Evolutionary conservation across 2,797 vertebrate genomes (phyloP), one percentile per base, ranked within the genome.

Genomic region (Otolemur crassicaudatus): DNA sequence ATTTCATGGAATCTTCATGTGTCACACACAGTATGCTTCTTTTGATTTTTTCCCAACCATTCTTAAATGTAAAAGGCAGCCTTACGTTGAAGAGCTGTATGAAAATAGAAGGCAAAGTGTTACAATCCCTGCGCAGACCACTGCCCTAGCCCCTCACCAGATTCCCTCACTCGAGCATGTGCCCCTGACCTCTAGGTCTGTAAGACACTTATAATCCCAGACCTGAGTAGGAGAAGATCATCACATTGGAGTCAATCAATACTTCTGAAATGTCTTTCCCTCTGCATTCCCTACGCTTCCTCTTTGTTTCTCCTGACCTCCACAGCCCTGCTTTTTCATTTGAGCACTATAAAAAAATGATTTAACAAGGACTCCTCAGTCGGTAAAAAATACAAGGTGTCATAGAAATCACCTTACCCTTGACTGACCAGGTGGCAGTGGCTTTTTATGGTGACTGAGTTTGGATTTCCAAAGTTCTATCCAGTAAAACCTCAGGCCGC

Each of bases 21-120:
- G 40, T 76, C 34, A 84, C 65, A 40, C 69, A 84, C 37, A 40
- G 46, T 23, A 61, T 5, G 76, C 12, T 7, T 88, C 67, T 87
- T 94, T 58, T 83, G 4, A 29, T 34, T 29, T 75, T 92, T 90
- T 73, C 49, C 2, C 72, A 80, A n/a, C n/a, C 34, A 17, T 61
- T 67, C 25, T 63, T 60, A 93, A 92, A 72, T 37, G 69, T 69
- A 94, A 90, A 94, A 58, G 34, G 16, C 49, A 29, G 46, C 46
- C 82, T 72, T 25, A 77, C 77, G 14, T 13, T 58, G 7, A 29
- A 31, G 14, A 70, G 17, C 23, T 5, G 0, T 25, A 22, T 1
- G 72, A 34, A 43, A 29, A 63, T 31, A 56, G 60, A 53, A 61
- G 46, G 40, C 17, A 56, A n/a, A 9, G 29, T 17, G 7, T 20